Evolutionary conservation across 2,888 invertebrate genomes (phyloP).

Genomic region (Eilema depressum): DNA sequence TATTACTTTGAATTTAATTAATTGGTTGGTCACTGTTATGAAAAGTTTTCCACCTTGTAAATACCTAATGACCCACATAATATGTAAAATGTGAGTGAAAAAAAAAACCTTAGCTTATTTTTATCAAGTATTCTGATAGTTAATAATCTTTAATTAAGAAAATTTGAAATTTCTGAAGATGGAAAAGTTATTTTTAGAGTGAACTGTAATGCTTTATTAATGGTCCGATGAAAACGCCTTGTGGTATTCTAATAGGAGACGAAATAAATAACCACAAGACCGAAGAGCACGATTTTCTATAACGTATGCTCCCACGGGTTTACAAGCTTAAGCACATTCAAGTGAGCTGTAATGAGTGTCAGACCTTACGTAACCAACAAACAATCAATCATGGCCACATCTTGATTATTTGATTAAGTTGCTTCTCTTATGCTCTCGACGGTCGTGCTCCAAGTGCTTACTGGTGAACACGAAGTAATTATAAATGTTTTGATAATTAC

Average conservation of each 20-base stretch:
- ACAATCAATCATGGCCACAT: slow-evolving; percentile 70
- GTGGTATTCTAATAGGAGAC: background rate
- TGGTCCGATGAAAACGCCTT: background rate
- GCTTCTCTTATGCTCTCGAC: slow-evolving; percentile 48
- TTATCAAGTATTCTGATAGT: too few relatives aligned
- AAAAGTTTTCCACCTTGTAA: too few relatives aligned
- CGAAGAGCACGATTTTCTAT: background rate
- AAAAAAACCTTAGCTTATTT: too few relatives aligned
- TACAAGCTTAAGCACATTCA: slow-evolving; percentile 34
- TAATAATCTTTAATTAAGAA: too few relatives aligned
- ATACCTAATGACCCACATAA: too few relatives aligned
- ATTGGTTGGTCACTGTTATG: too few relatives aligned
- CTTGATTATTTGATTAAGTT: slow-evolving; percentile 80
- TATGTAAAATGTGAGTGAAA: too few relatives aligned
- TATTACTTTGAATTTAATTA: too few relatives aligned
- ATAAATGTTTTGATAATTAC: slow-evolving; percentile 51
- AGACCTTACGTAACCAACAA: slow-evolving; percentile 63
- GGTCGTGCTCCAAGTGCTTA: slow-evolving; percentile 42
- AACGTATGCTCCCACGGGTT: slow-evolving; percentile 38
- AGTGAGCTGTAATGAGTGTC: slow-evolving; percentile 55
- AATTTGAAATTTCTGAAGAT: too few relatives aligned
- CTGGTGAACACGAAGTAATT: slow-evolving; percentile 42
- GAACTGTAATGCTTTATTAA: background rate
- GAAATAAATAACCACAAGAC: background rate
- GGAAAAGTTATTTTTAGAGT: background rate